Evolutionary conservation across 2,888 invertebrate species (phyloP).

Genomic region (Drosophila prostipennis): DNA sequence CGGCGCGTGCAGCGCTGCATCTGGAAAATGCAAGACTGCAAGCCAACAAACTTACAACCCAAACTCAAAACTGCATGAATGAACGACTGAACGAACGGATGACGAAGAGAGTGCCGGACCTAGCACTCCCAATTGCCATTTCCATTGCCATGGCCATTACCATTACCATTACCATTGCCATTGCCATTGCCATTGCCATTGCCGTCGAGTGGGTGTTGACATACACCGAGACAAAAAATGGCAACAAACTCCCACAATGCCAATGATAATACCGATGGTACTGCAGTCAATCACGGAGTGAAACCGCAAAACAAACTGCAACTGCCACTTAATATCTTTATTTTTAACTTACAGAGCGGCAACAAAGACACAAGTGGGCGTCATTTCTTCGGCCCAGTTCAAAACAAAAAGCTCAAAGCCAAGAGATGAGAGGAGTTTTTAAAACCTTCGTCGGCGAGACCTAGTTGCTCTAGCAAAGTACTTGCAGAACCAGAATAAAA

Average conservation of each 20-base stretch:
- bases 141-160: conserved; percentile 41
- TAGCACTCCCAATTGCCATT: conserved; percentile 43
- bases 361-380: conserved; percentile 44
- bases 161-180: conserved; percentile 45
- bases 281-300: conserved; percentile 47
- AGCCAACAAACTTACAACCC: conserved; percentile 49
- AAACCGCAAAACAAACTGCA: conserved; percentile 63
- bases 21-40: conserved; percentile 57
- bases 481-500: not conserved
- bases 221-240: conserved; percentile 19
- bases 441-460: not conserved
- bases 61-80: conserved; percentile 58
- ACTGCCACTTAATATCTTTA: conserved; percentile 66
- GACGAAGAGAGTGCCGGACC: conserved; percentile 58
- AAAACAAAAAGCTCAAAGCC: conserved; percentile 1
- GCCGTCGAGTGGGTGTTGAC: conserved; percentile 58
- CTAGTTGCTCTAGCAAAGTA: conserved; percentile 6
- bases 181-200: too few relatives aligned
- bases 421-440: not conserved
- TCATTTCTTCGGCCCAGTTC: conserved; percentile 26
- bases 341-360: conserved; percentile 42
- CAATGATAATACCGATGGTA: conserved; percentile 43
- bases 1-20: conserved; percentile 72
- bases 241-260: conserved; percentile 20
- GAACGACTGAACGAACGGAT: conserved; percentile 58